Conservation (phyloP, 2,888 invertebrate genomes). For the Stomorhina lunata region DNA sequence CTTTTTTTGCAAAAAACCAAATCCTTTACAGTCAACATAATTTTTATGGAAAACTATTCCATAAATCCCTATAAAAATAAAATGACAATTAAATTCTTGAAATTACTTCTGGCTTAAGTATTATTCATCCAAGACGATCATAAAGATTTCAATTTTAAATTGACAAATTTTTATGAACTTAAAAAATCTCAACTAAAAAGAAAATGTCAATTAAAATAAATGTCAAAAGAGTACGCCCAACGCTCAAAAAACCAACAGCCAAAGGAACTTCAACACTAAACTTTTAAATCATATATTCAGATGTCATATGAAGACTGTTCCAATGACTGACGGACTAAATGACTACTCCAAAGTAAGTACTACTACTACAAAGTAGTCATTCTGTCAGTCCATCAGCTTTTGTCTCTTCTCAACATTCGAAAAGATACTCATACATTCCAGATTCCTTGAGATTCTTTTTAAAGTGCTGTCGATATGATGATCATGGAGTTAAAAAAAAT, state of each 20-base stretch:
- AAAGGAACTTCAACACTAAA: slow-evolving; percentile 55
- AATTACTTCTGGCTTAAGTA: slow-evolving; percentile 27
- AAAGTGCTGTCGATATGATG: not conserved
- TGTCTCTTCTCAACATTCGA: not conserved
- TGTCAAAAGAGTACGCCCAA: slow-evolving; percentile 33
- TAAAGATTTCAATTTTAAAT: slow-evolving; percentile 73
- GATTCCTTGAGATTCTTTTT: slow-evolving; percentile 22
- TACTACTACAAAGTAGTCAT: not conserved
- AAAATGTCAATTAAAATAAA: slow-evolving; percentile 63
- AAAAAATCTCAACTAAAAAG: slow-evolving; percentile 42
- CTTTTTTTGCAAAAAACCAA: not conserved
- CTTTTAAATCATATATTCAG: slow-evolving; percentile 38
- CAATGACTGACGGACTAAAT: not conserved
- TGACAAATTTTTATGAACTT: slow-evolving; percentile 75
- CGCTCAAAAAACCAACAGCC: slow-evolving; percentile 22
- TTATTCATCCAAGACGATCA: not conserved
- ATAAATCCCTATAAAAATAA: slow-evolving; percentile 63
- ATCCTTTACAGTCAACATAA: slow-evolving; percentile 7
- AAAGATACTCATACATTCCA: not conserved
- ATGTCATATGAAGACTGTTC: not conserved
- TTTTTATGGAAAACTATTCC: slow-evolving; percentile 51
- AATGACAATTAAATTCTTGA: slow-evolving; percentile 56
- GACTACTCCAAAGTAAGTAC: too few species aligned
- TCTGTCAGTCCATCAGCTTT: not conserved
- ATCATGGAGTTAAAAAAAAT: slow-evolving; percentile 24